Percentiles rank a stretch among this genome's conserved stretches.
Evolutionary conservation across 2,797 vertebrate genomes (phyloP).

Genomic region (Rachycentron canadum): DNA sequence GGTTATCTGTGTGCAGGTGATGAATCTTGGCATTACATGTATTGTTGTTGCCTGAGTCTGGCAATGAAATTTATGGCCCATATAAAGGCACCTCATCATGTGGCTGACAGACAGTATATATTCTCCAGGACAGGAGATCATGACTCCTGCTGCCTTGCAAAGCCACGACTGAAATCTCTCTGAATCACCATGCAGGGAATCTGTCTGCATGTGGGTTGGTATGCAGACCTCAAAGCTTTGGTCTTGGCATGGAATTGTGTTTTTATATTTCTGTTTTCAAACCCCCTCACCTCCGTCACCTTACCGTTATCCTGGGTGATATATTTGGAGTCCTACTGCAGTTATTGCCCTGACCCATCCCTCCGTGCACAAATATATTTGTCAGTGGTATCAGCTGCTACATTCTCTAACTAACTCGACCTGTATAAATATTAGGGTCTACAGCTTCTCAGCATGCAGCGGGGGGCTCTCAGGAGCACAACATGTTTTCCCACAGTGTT

Average conservation of each 20-base stretch:
- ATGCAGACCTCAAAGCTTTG: conserved; percentile 40
- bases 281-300: conserved; percentile 15
- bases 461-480: conserved; percentile 37
- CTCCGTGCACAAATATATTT: conserved; percentile 28
- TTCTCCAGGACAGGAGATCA: conserved; percentile 75
- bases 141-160: conserved; percentile 73
- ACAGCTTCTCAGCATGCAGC: conserved; percentile 34
- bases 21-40: conserved; percentile 68
- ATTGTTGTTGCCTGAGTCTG: conserved; percentile 73
- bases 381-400: conserved; percentile 27
- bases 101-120: conserved; percentile 76
- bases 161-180: conserved; percentile 55
- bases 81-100: conserved; percentile 77
- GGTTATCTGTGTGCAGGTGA: conserved; percentile 74
- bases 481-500: conserved; percentile 54
- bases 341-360: conserved; percentile 19
- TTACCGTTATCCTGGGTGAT: conserved; percentile 28
- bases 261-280: conserved; percentile 39
- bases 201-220: conserved; percentile 49
- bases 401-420: conserved; percentile 32
- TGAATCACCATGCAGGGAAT: conserved; percentile 61
- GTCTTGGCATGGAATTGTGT: conserved; percentile 34
- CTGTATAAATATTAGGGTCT: conserved; percentile 45
- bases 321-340: conserved; percentile 26
- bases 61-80: conserved; percentile 75